Evolutionary conservation across 2,113 vertebrate genomes (phyloP), one percentile per base, ranked within the genome.

Genomic region (Nothoprocta perdicaria): DNA sequence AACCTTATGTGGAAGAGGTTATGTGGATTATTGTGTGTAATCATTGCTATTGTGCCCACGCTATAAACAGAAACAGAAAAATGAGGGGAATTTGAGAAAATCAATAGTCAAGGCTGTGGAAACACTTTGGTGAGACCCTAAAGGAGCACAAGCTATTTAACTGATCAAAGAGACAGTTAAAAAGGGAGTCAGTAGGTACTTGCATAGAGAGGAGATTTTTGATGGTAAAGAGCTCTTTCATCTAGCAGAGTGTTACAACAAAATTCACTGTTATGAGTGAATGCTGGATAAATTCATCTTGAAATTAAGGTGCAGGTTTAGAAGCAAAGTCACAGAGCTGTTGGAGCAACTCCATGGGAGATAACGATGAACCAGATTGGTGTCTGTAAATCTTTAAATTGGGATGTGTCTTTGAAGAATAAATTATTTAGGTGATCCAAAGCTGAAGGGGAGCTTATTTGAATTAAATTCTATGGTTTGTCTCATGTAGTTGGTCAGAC

Each of bases 401-500:
- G 78, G 31, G 31, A 33, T 58, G 6, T 60, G n/a, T 77, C 58
- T 93, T 84, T 80, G 67, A 94, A 76, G 19, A 43, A 74, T 27
- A 82, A 81, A 73, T 71, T 1, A 50, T 77, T 76, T 61, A 55
- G 38, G 9, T 8, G 52, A 74, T 92, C 45, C 27, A 87, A 86
- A 92, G 16, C 5, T 35, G 33, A 90, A 68, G 46, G 3, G 73
- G 24, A n/a, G 80, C 77, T 55, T 41, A 67, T 43, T 82, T 87
- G 4, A 84, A 62, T 87, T 43, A n/a, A 90, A 63, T 87, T 74
- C 31, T 29, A 1, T 58, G 12, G 4, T 66, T 18, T 12, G 1
- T 14, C 55, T 71, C 66, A n/a, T 71, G 27, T 57, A 66, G 41
- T 12, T 33, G 0, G 0, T 73, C 1, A 1, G 7, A 67, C 14